A percentile compares a stretch with the other conserved stretches of the same genome.
phyloP scores from a whole-genome alignment of 2,113 vertebrate species.

The Oncorhynchus masou region DNA sequence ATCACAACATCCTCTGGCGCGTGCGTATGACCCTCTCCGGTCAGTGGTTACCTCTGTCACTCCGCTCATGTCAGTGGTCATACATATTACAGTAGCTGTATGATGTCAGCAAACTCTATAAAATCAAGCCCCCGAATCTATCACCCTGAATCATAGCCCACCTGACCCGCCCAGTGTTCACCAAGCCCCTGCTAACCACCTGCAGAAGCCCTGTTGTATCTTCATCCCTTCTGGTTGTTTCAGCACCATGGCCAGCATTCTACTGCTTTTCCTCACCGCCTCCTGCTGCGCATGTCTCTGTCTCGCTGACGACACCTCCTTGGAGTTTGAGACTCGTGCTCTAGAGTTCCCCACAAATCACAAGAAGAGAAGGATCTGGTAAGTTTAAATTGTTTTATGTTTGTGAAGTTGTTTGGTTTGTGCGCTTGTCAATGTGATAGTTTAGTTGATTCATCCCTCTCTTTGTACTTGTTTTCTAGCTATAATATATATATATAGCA shows the following conservation, averaged over 20 bases:
- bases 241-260: slow-evolving; percentile 60
- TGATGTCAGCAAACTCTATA: slow-evolving; percentile 52
- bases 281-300: slow-evolving; percentile 57
- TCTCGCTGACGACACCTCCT: slow-evolving; percentile 48
- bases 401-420: not conserved
- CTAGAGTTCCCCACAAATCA: slow-evolving; percentile 57
- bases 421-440: not conserved
- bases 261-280: slow-evolving; percentile 46
- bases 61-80: slow-evolving; percentile 28
- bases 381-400: slow-evolving; percentile 15
- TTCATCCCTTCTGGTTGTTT: slow-evolving; percentile 2
- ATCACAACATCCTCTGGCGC: not conserved
- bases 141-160: not conserved
- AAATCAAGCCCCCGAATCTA: not conserved
- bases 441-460: not conserved
- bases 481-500: not conserved
- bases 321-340: slow-evolving; percentile 68
- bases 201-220: not conserved
- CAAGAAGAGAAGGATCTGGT: slow-evolving; percentile 71
- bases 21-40: not conserved
- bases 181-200: not conserved
- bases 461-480: too few species aligned
- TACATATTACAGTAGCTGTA: slow-evolving; percentile 64
- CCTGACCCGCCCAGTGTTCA: not conserved
- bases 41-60: slow-evolving; percentile 20